phyloP scores from a whole-genome alignment of 2,888 invertebrate genomes.

The Trisateles emortualis region DNA sequence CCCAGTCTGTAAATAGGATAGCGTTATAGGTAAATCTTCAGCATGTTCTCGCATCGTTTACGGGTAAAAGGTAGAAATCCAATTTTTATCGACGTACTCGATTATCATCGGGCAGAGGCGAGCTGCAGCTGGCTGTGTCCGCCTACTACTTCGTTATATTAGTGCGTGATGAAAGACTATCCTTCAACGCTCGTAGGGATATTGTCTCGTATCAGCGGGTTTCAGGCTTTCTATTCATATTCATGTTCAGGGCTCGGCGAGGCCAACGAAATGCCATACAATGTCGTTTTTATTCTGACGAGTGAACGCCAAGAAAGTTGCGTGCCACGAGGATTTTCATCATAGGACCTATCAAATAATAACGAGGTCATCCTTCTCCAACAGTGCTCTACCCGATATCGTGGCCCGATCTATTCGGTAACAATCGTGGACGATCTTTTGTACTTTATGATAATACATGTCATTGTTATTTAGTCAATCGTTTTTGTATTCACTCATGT shows the following conservation, averaged over 20 bases:
- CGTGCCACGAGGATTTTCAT: slow-evolving; percentile 82
- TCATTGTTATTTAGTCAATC: slow-evolving; percentile 67
- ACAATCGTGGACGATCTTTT: slow-evolving; percentile 75
- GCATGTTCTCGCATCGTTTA: slow-evolving; percentile 68
- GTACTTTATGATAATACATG: slow-evolving; percentile 74
- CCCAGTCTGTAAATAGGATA: slow-evolving; percentile 81
- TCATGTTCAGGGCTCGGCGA: slow-evolving; percentile 65
- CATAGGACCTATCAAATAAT: slow-evolving; percentile 84
- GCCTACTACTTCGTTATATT: slow-evolving; percentile 60
- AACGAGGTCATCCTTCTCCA: slow-evolving; percentile 77
- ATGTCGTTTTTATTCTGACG: slow-evolving; percentile 80
- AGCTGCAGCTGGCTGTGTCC: slow-evolving; percentile 37
- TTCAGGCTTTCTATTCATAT: slow-evolving; percentile 74
- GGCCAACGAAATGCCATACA: slow-evolving; percentile 74
- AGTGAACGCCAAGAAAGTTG: slow-evolving; percentile 82
- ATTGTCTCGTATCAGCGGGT: slow-evolving; percentile 70
- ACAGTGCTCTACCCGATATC: slow-evolving; percentile 70
- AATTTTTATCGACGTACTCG: slow-evolving; percentile 72
- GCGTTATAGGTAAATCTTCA: slow-evolving; percentile 79
- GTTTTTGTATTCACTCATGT: slow-evolving; percentile 62
- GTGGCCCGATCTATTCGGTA: slow-evolving; percentile 70
- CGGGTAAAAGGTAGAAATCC: slow-evolving; percentile 71
- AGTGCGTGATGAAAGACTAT: slow-evolving; percentile 81
- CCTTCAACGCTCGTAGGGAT: slow-evolving; percentile 74
- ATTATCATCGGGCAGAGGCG: slow-evolving; percentile 61